Evolutionary conservation across 2,888 invertebrate genomes (phyloP), one percentile per base, ranked within the genome.

Genomic region (Chrysolina haemoptera): DNA sequence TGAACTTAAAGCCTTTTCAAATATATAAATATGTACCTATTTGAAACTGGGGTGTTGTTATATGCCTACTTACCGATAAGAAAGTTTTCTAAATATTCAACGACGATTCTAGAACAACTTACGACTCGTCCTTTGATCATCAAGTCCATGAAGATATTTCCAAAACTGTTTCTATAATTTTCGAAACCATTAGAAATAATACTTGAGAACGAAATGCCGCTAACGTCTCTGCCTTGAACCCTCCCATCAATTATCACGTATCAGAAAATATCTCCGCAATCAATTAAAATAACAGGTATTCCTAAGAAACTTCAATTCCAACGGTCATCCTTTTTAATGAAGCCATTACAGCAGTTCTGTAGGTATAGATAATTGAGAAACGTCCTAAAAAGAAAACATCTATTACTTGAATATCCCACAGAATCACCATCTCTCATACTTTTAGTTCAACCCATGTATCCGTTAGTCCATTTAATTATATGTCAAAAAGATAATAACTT

Each of bases 401-500:
- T 6, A 20, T 22, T 12, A 20, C 22, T 55, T 55, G 5, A 2
- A 18, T 22, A 18, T 53, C 12, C 20, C 53, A 1, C n/a, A 18
- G 53, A 53, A 18, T 12, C 18, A 9, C 48, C 48, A 48, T 48
- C 48, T 48, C 48, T n/a, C 16, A 48, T 48, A 18, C 18, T 55
- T 22, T 14, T 12, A 22, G 18, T 22, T 20, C 11, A 12, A 46
- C 12, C 12, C 20, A 55, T 8, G 55, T 20, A 55, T 20, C 18
- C 20, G 6, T 55, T 12, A 22, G n/a, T 55, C 12, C 11, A n/a
- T 46, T 46, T 46, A 65, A 46, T 65, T 12, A 48, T 27, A 20
- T 65, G 65, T 48, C 65, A 35, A n/a, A 65, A 46, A 46, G 48
- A 14, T 65, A 62, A 62, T 62, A 65, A 65, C 65, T 65, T 22